phyloP scores from a whole-genome alignment of 2,113 vertebrate species.

The Halichoeres trimaculatus region DNA sequence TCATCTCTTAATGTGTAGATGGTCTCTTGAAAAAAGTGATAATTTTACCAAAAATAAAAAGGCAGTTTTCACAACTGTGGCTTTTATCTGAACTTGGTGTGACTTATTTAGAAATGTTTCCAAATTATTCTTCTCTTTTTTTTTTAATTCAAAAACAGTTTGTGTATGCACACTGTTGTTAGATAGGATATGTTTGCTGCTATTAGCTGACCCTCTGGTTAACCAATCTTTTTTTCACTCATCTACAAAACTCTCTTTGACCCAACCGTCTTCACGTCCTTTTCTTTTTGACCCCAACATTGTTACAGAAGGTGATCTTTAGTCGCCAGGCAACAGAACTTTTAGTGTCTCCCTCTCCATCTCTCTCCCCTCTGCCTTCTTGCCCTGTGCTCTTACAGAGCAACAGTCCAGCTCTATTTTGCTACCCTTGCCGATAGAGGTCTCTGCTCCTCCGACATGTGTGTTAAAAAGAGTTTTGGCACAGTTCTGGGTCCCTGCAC shows the following conservation, averaged over 20 bases:
- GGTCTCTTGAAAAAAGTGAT: no score
- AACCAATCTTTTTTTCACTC: no score
- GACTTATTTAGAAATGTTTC: no score
- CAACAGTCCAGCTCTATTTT: conserved; percentile 2
- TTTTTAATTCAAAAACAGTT: no score
- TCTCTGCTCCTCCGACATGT: conserved; percentile 32
- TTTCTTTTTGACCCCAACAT: conserved; percentile 36
- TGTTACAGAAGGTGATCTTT: conserved; percentile 41
- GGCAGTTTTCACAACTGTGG: no score
- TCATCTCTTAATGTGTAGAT: no score
- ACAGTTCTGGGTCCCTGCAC: background rate
- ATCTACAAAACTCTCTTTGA: conserved; percentile 14
- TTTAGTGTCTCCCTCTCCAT: conserved; percentile 49
- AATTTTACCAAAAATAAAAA: no score
- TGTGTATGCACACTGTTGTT: background rate
- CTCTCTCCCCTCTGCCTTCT: conserved; percentile 33
- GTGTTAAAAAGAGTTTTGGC: background rate
- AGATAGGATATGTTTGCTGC: no score
- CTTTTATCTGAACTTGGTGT: no score
- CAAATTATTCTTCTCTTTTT: no score
- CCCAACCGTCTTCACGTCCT: conserved; percentile 30
- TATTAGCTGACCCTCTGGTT: no score
- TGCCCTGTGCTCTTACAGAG: conserved; percentile 49
- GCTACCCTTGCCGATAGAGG: conserved; percentile 18
- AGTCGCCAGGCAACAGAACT: conserved; percentile 78